phyloP scores from a whole-genome alignment of 2,797 vertebrate genomes.

The Pipistrellus nathusii region DNA sequence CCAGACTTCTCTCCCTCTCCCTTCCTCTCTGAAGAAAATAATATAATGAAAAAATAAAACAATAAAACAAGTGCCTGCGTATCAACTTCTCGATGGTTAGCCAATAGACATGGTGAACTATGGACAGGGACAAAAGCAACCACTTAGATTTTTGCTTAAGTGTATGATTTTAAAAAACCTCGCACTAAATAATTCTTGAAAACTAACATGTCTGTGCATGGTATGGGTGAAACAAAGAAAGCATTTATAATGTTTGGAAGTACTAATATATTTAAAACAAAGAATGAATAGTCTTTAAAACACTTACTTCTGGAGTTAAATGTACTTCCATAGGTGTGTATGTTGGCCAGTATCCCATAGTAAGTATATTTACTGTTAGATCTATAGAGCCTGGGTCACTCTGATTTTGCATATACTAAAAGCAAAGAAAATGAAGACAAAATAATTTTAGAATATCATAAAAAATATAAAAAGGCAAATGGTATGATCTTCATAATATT shows the following conservation, averaged over 20 bases:
- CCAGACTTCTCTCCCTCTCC: no score
- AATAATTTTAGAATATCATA: neutral
- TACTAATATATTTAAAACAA: neutral
- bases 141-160: neutral
- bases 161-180: neutral
- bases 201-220: neutral
- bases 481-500: neutral
- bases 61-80: neutral
- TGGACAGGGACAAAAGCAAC: neutral
- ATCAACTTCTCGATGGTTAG: neutral
- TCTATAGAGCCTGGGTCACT: slow-evolving; percentile 90
- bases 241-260: neutral
- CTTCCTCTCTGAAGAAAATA: no score
- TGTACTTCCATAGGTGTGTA: slow-evolving; percentile 91
- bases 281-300: slow-evolving; percentile 42
- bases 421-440: slow-evolving; percentile 35
- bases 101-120: neutral
- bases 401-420: slow-evolving; percentile 91
- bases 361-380: slow-evolving; percentile 91
- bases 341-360: slow-evolving; percentile 92
- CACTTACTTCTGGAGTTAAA: slow-evolving; percentile 89
- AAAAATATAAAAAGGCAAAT: neutral
- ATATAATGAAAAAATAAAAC: no score
- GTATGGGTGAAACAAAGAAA: neutral
- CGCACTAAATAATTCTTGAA: no score